Evolutionary conservation across 2,113 vertebrate genomes (phyloP).

Genomic region (Dromiciops gliroides): DNA sequence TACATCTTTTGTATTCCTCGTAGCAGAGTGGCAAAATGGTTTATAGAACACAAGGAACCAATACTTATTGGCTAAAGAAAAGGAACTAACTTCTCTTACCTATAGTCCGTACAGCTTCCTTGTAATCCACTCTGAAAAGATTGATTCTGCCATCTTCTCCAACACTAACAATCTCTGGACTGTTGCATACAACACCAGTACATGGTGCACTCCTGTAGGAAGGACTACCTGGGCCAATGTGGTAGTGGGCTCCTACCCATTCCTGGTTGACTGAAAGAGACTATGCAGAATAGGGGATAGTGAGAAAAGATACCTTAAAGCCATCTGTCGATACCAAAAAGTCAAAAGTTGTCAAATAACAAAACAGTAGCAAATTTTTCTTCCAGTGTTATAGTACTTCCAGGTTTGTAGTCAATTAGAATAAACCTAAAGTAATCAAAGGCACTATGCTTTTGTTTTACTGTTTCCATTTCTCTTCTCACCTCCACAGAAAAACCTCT

Average conservation of each 20-base stretch:
- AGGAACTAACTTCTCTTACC: conserved; percentile 81
- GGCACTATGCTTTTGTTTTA: neutral
- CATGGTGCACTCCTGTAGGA: conserved; percentile 89
- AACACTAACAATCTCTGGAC: conserved; percentile 93
- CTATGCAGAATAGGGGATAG: conserved; percentile 78
- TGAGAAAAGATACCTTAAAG: neutral
- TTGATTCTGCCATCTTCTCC: conserved; percentile 97
- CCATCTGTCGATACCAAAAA: neutral
- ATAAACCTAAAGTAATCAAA: neutral
- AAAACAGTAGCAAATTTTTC: neutral
- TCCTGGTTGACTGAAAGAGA: conserved; percentile 87
- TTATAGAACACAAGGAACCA: neutral
- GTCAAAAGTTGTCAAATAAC: neutral
- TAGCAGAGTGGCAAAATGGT: neutral
- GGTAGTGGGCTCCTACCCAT: conserved; percentile 91
- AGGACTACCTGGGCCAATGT: conserved; percentile 76
- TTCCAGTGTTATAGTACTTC: neutral
- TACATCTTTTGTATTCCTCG: neutral
- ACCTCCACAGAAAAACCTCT: neutral
- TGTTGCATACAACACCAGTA: conserved; percentile 91
- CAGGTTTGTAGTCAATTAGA: neutral
- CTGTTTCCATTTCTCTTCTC: neutral
- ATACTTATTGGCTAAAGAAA: neutral
- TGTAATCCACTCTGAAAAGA: conserved; percentile 92
- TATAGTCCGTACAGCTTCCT: conserved; percentile 88